Evolutionary conservation across 2,888 invertebrate genomes (phyloP).

Genomic region (Leptopilina syphax): DNA sequence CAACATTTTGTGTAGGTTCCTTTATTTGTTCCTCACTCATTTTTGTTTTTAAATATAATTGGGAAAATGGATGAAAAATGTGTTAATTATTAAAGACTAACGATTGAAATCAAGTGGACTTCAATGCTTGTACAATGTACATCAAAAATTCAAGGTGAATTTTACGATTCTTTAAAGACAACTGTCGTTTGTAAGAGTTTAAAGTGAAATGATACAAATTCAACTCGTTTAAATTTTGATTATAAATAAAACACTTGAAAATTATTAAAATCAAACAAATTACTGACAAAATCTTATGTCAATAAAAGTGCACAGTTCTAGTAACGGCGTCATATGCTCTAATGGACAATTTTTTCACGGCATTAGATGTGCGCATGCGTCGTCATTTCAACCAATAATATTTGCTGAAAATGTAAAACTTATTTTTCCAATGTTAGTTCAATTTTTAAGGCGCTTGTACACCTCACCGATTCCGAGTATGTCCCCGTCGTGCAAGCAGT

Average conservation of each 20-base stretch:
- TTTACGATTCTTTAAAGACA: background rate
- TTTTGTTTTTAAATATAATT: constrained; percentile 60
- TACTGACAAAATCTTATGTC: background rate
- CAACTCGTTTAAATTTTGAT: background rate
- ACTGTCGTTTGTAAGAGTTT: too few species aligned
- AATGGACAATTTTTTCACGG: too few species aligned
- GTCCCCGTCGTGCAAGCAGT: too few species aligned
- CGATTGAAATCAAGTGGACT: background rate
- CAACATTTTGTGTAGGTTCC: constrained; percentile 65
- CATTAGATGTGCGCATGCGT: too few species aligned
- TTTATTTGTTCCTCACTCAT: constrained; percentile 72
- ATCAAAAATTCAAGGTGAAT: background rate
- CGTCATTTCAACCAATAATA: too few species aligned
- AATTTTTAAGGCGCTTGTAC: too few species aligned
- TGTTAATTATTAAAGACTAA: background rate
- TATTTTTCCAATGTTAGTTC: too few species aligned
- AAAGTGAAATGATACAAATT: background rate
- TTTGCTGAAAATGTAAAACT: too few species aligned
- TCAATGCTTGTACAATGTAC: background rate
- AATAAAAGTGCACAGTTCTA: background rate
- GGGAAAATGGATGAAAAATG: background rate
- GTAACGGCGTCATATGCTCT: constrained; percentile 22
- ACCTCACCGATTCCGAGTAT: too few species aligned
- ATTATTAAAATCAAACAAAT: constrained; percentile 9
- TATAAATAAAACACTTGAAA: background rate